Percentiles rank a stretch among this genome's conserved stretches.
These are phyloP conservation scores for Ophiothrix spiculata DNA, from an alignment of 35 echinoderm and acorn worm species.

Conservation along the genomic window DNA sequence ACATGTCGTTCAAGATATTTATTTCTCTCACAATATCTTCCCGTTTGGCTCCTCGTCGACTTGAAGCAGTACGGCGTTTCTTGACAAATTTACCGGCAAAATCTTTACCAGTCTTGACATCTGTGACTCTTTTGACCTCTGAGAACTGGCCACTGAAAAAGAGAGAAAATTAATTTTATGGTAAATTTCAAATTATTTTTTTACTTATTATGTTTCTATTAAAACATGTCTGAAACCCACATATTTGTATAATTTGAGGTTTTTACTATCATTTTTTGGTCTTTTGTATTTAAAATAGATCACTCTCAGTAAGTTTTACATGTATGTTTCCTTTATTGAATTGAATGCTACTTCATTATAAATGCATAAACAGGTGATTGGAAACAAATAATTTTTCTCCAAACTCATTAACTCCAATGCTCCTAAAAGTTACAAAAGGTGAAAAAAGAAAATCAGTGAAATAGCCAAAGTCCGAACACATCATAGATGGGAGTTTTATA, in stretches of 20 bases:
- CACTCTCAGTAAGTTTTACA: conserved; percentile 1
- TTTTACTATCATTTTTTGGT: background rate
- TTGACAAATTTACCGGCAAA: conserved; percentile 93
- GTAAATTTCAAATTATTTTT: background rate
- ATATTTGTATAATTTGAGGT: background rate
- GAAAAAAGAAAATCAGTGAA: too few species aligned
- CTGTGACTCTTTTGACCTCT: conserved; percentile 71
- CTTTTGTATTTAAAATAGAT: background rate
- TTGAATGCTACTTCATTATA: background rate
- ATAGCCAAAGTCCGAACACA: too few species aligned
- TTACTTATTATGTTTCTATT: background rate
- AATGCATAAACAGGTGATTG: too few species aligned
- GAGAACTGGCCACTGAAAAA: conserved; percentile 87
- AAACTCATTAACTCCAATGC: too few species aligned
- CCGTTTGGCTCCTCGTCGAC: conserved; percentile 66
- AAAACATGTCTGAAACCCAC: background rate
- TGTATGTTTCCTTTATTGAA: background rate
- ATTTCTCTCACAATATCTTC: conserved; percentile 94
- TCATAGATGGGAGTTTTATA: too few species aligned
- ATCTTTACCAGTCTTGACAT: conserved; percentile 54
- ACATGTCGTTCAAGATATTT: conserved; percentile 66
- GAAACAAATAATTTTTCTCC: too few species aligned
- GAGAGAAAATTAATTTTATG: conserved; percentile 2
- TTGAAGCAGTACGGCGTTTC: conserved; percentile 75
- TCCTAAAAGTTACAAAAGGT: too few species aligned